Percentiles rank a stretch among this genome's conserved stretches.
phyloP scores from a whole-genome alignment of 2,888 invertebrate genomes.

The Cosmorhoe ocellata region DNA sequence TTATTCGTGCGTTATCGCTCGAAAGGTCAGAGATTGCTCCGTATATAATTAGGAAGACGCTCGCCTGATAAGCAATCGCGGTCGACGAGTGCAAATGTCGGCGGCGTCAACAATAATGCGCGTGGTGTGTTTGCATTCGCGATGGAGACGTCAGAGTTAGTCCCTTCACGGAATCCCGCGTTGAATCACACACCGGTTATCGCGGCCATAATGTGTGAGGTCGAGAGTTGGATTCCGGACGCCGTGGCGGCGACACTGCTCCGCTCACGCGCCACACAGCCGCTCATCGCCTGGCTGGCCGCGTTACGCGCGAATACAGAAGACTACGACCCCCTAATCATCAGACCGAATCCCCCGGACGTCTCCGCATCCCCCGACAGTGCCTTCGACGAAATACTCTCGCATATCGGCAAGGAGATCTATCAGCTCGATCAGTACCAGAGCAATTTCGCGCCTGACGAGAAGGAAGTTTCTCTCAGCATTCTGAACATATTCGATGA shows the following conservation, averaged over 20 bases:
- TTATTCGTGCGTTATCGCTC: constrained; percentile 37
- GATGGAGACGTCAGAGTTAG: constrained; percentile 56
- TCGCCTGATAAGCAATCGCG: constrained; percentile 74
- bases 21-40: constrained; percentile 59
- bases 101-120: constrained; percentile 24
- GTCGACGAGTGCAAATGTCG: constrained; percentile 74
- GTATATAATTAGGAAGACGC: constrained; percentile 62
- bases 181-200: constrained; percentile 80
- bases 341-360: constrained; percentile 50
- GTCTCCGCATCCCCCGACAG: constrained; percentile 51
- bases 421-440: constrained; percentile 75
- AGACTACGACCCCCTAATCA: constrained; percentile 71
- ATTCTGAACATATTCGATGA: constrained; percentile 77
- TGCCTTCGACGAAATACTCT: constrained; percentile 76
- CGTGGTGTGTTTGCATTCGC: constrained; percentile 38
- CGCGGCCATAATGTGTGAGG: constrained; percentile 66
- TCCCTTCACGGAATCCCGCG: constrained; percentile 71
- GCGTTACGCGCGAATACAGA: constrained; percentile 64
- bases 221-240: constrained; percentile 79
- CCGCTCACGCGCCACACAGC: constrained; percentile 60
- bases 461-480: constrained; percentile 65
- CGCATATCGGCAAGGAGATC: constrained; percentile 74
- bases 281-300: constrained; percentile 72
- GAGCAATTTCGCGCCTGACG: constrained; percentile 55
- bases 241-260: constrained; percentile 73